Conservation (phyloP, 1,140 invertebrate genomes). For the Plodia interpunctella region DNA sequence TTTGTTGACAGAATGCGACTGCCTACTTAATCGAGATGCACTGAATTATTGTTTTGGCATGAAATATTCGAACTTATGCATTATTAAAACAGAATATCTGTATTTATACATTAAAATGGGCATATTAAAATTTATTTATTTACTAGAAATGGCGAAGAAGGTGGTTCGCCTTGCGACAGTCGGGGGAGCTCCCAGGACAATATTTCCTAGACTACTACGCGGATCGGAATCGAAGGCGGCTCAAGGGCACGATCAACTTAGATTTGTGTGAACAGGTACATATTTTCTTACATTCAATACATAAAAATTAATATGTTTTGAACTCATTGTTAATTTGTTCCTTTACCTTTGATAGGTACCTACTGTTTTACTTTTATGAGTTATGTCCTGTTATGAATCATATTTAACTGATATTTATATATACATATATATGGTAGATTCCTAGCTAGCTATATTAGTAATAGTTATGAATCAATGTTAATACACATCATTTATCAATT, state of each 20-base stretch:
- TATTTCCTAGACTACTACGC: constrained; percentile 96
- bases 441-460: too few relatives aligned
- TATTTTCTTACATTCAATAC: constrained; percentile 25
- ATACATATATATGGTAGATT: too few relatives aligned
- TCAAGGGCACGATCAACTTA: constrained; percentile 94
- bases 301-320: neutral
- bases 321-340: too few relatives aligned
- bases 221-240: constrained; percentile 89
- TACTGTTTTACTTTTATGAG: too few relatives aligned
- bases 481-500: too few relatives aligned
- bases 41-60: constrained; percentile 17
- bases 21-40: constrained; percentile 13
- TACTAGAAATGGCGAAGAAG: constrained; percentile 93
- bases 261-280: constrained; percentile 95
- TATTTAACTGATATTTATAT: too few relatives aligned
- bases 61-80: constrained; percentile 11
- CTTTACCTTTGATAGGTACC: too few relatives aligned
- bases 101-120: constrained; percentile 18
- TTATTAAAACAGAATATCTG: constrained; percentile 14
- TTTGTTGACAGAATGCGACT: constrained; percentile 49
- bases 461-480: too few relatives aligned
- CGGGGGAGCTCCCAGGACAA: constrained; percentile 93
- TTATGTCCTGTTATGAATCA: too few relatives aligned
- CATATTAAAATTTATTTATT: constrained; percentile 14
- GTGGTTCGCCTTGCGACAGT: constrained; percentile 94